phyloP scores from a whole-genome alignment of 2,888 invertebrate genomes.

The Stomorhina lunata region DNA sequence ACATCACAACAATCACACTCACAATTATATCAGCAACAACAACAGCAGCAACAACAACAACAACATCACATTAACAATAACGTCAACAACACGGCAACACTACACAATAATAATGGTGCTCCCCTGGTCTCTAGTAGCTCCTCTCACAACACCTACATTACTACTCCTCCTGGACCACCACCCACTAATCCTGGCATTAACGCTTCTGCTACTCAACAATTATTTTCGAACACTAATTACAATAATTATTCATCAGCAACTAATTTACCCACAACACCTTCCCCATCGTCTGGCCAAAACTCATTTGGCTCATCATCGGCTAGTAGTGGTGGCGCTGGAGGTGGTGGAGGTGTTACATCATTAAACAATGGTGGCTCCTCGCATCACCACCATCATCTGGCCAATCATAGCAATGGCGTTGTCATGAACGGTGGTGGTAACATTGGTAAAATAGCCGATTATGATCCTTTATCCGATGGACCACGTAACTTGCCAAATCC shows the following conservation, averaged over 20 bases:
- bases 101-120: constrained; percentile 69
- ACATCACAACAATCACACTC: constrained; percentile 66
- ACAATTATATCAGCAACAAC: constrained; percentile 66
- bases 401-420: constrained; percentile 61
- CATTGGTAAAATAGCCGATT: constrained; percentile 89
- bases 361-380: constrained; percentile 51
- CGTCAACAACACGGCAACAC: constrained; percentile 55
- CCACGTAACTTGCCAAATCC: constrained; percentile 87
- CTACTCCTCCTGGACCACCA: constrained; percentile 23
- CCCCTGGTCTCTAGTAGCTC: constrained; percentile 52
- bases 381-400: constrained; percentile 44
- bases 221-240: constrained; percentile 72
- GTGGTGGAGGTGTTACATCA: background rate
- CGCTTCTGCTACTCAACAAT: constrained; percentile 70
- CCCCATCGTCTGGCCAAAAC: constrained; percentile 49
- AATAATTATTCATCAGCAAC: constrained; percentile 71
- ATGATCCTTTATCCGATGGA: constrained; percentile 88
- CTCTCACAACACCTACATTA: constrained; percentile 39
- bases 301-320: constrained; percentile 68
- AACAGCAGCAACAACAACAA: constrained; percentile 60
- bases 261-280: constrained; percentile 55
- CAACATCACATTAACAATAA: constrained; percentile 64
- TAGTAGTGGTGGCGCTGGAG: constrained; percentile 62
- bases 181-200: constrained; percentile 62
- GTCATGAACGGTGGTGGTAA: constrained; percentile 69